Conservation (phyloP, 2,797 vertebrate genomes). For the Protosalanx chinensis region DNA sequence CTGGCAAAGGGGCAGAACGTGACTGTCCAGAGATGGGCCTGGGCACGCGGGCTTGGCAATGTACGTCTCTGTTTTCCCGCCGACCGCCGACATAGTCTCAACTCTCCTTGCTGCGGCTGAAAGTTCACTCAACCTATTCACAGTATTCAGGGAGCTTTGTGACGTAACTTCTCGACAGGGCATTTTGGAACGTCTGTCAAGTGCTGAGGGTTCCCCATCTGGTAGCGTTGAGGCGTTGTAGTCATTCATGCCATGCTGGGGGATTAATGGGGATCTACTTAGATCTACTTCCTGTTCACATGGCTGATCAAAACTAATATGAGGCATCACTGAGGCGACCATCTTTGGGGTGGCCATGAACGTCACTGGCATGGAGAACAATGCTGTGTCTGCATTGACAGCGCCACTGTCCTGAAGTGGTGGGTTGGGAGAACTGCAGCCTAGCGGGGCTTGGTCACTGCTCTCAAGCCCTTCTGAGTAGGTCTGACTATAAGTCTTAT, state of each 20-base stretch:
- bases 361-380: conserved; percentile 72
- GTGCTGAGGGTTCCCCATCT: conserved; percentile 73
- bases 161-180: conserved; percentile 61
- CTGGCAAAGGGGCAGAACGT: conserved; percentile 90
- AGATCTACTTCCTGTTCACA: conserved; percentile 52
- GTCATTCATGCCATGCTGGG: conserved; percentile 66
- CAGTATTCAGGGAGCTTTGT: conserved; percentile 63
- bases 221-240: conserved; percentile 75
- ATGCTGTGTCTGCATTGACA: conserved; percentile 48
- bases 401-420: conserved; percentile 70
- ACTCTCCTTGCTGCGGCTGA: conserved; percentile 75
- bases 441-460: conserved; percentile 63
- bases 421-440: conserved; percentile 69
- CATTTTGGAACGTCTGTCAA: conserved; percentile 55
- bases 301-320: conserved; percentile 70
- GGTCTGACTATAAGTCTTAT: conserved; percentile 86
- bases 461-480: conserved; percentile 73
- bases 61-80: conserved; percentile 90
- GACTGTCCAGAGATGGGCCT: conserved; percentile 86
- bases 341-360: conserved; percentile 78
- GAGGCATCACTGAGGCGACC: conserved; percentile 74
- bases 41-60: conserved; percentile 96
- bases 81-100: conserved; percentile 70
- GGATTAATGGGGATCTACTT: conserved; percentile 1
- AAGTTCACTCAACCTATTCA: conserved; percentile 75